A percentile compares a stretch with the other conserved stretches of the same genome.
These are phyloP conservation scores for Macrosiphum euphorbiae DNA, from an alignment of 2,888 invertebrate species.

Conservation along the genomic window DNA sequence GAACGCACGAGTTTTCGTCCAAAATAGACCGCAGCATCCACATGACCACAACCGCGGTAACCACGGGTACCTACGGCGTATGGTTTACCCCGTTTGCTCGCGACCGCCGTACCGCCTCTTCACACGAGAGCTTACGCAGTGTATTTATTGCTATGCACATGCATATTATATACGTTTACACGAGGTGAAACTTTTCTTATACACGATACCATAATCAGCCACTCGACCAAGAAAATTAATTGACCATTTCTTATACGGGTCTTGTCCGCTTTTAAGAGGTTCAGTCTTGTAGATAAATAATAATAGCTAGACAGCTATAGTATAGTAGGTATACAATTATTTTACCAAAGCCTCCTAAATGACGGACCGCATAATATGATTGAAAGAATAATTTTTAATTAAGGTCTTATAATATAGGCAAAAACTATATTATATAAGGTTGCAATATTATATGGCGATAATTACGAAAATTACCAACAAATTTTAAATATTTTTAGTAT, in stretches of 20 bases:
- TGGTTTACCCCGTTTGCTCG: neutral
- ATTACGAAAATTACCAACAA: neutral
- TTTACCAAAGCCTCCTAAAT: neutral
- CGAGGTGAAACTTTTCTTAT: neutral
- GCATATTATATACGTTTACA: neutral
- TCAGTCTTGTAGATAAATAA: neutral
- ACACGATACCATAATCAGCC: neutral
- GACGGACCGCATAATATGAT: neutral
- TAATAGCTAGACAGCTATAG: neutral
- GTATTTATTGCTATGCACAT: neutral
- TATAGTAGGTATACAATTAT: neutral
- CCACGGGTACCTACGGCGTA: neutral
- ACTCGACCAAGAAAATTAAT: neutral
- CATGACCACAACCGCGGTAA: constrained; percentile 11
- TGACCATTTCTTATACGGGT: neutral
- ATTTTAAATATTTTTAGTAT: neutral
- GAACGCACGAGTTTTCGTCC: neutral
- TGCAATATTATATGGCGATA: no score
- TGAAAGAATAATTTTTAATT: neutral
- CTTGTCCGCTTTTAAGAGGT: neutral
- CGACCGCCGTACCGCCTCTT: neutral
- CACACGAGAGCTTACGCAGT: neutral
- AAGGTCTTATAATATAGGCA: neutral
- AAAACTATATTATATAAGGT: no score
- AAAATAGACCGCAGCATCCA: neutral